Evolutionary conservation across 2,113 vertebrate species (phyloP), one percentile per base, ranked within the genome.

Genomic region (Xenus cinereus): DNA sequence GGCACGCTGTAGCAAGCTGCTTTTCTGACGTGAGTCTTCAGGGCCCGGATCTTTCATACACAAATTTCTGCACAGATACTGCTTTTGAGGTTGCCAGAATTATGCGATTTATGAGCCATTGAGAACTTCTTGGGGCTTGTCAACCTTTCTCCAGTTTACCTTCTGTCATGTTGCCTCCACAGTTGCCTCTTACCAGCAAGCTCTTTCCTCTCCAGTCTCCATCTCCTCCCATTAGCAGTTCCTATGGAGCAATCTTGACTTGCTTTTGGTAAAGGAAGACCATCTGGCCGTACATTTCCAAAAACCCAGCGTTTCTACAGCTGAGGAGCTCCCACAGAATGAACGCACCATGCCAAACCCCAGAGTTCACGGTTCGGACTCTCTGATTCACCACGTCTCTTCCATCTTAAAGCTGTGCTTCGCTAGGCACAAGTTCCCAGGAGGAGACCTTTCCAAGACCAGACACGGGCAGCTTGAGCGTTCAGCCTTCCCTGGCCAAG

Each of bases 381-480:
- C 62, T 78, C 37, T 51, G 30, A 51, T 75, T 91, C 30, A 12
- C 26, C 18, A 4, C 33, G 9, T 64, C 50, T 86, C 80, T 88
- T 72, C 39, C 17, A 27, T 45, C 67, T 54, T 59, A 33, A 20
- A 28, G 64, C 60, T 51, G 14, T 37, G 45, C 20, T 1, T 62
- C 80, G 33, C 64, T 56, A 72, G 39, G 48, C 57, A 72, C 23
- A 91, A 82, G 51, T 81, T 93, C 56, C 48, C 53, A 60, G 67
- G 74, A 93, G 32, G 51, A 82, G 74, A 60, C 62, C 73, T 94
- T 82, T 84, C 77, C 43, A 54, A 68, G 56, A 74, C 43, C 64
- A 87, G 39, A 72, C 2, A 0, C 39, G 39, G 57, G 57, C 77
- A 78, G 22, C 1, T 0, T 79, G 46, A 2, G 0, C 79, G 74